Evolutionary conservation across 1,140 invertebrate genomes (phyloP).

Genomic region (Nasonia longicornis): DNA sequence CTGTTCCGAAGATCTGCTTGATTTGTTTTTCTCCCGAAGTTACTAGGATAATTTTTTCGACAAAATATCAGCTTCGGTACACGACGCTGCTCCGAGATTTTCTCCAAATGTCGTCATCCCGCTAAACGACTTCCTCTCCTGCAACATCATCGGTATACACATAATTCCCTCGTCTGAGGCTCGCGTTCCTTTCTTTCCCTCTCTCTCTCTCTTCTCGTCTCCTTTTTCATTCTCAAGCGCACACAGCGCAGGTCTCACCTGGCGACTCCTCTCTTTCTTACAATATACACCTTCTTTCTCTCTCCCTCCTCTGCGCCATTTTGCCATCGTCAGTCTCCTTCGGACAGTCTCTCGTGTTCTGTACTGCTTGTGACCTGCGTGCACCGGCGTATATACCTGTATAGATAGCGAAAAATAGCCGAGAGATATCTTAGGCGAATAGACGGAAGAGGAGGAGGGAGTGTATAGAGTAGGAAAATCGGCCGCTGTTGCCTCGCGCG

Average conservation of each 20-base stretch:
- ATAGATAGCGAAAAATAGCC: constrained; percentile 3
- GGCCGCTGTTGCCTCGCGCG: constrained; percentile 12
- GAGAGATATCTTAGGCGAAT: background rate
- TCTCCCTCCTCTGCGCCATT: constrained; percentile 24
- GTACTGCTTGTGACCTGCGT: background rate
- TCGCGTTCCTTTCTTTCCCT: constrained; percentile 44
- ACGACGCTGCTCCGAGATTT: too few species aligned
- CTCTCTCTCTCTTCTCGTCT: background rate
- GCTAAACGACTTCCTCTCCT: background rate
- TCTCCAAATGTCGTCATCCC: background rate
- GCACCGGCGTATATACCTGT: background rate
- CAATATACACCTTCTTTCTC: background rate
- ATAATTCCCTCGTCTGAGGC: too few species aligned
- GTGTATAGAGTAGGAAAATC: constrained; percentile 21
- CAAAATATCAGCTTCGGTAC: too few species aligned
- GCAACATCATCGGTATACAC: too few species aligned
- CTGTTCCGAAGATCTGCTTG: too few species aligned
- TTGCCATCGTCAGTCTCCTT: background rate
- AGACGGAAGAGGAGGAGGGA: constrained; percentile 3
- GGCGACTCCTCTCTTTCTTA: constrained; percentile 26
- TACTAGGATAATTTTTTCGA: too few species aligned
- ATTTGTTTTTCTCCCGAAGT: too few species aligned
- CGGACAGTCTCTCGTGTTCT: constrained; percentile 6
- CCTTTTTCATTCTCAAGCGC: constrained; percentile 36
- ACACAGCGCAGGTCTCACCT: constrained; percentile 43